Evolutionary conservation across 2,797 vertebrate genomes (phyloP), one percentile per base, ranked within the genome.

Genomic region (Fundulus diaphanus): DNA sequence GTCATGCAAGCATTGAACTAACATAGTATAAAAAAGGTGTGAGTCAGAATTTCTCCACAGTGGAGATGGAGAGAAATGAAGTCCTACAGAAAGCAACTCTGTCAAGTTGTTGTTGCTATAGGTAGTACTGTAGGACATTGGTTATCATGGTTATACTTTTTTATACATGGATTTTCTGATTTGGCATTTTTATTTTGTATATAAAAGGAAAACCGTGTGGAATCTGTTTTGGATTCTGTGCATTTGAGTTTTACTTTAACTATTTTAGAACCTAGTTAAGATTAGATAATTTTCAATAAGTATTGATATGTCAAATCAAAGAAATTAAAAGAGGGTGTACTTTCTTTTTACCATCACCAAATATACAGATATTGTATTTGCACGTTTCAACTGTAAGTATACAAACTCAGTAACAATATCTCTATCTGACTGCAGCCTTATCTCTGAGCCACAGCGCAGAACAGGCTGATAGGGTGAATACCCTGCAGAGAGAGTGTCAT

Each of bases 401-500:
- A 20, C 77, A 82, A 72, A 70, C 57, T 31, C 13, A 59, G 44
- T 46, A 20, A 35, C 89, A 80, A 83, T 77, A 79, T 48, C 31
- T 31, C 2, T 85, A 76, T 89, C 83, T 82, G 4, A 7, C 29
- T 7, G 76, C 71, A 74, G 72, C 18, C 63, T 74, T 92, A 92
- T 92, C 89, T 77, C 8, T 11, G 20, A 69, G 79, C 69, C 70
- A 20, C 76, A 54, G 79, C 74, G 72, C 73, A 68, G 27, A 57
- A 46, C 73, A 5, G 27, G 2, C 81, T 84, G 91, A 90, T 89
- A 88, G 88, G 68, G 3, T 1, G 15, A 73, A 74, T 63, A 76
- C 76, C 46, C 84, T 76, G 79, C 78, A 79, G 79, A 82, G 73
- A 51, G 81, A 82, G 85, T 84, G 88, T 77, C 37, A 37, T 1